A percentile compares a stretch with the other conserved stretches of the same genome.
Evolutionary conservation across 2,797 vertebrate genomes (phyloP).

Genomic region (Danio kyathit): DNA sequence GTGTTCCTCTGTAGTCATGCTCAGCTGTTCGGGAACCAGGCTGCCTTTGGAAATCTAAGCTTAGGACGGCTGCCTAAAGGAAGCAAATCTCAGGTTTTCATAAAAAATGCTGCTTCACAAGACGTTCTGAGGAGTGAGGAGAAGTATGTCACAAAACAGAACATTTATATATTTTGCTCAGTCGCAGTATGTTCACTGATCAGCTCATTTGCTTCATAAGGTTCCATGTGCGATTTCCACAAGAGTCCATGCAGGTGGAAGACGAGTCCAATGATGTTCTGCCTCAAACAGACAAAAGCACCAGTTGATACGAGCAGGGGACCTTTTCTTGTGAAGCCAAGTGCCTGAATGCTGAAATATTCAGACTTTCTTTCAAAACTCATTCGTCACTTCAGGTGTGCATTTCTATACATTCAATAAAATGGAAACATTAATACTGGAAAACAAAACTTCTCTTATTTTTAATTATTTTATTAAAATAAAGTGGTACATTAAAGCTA

Average conservation of each 20-base stretch:
- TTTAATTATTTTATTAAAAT: background rate
- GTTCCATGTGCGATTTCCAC: background rate
- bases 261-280: background rate
- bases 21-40: slow-evolving; percentile 38
- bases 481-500: background rate
- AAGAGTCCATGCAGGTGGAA: slow-evolving; percentile 25
- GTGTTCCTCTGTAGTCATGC: slow-evolving; percentile 25
- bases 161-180: background rate
- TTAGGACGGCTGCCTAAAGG: slow-evolving; percentile 21
- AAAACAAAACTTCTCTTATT: background rate
- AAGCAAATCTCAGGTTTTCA: slow-evolving; percentile 8
- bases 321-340: background rate
- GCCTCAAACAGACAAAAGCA: slow-evolving; percentile 30
- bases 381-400: background rate
- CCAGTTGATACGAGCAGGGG: background rate
- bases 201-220: background rate
- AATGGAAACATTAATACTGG: background rate
- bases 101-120: slow-evolving; percentile 33
- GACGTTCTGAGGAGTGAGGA: slow-evolving; percentile 31
- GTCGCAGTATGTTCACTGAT: background rate
- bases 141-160: slow-evolving; percentile 23
- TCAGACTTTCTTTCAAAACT: background rate
- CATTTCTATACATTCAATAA: slow-evolving; percentile 14
- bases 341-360: slow-evolving; percentile 5
- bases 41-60: slow-evolving; percentile 16